phyloP scores from a whole-genome alignment of 1,140 invertebrate genomes.

The Brachionus manjavacas region DNA sequence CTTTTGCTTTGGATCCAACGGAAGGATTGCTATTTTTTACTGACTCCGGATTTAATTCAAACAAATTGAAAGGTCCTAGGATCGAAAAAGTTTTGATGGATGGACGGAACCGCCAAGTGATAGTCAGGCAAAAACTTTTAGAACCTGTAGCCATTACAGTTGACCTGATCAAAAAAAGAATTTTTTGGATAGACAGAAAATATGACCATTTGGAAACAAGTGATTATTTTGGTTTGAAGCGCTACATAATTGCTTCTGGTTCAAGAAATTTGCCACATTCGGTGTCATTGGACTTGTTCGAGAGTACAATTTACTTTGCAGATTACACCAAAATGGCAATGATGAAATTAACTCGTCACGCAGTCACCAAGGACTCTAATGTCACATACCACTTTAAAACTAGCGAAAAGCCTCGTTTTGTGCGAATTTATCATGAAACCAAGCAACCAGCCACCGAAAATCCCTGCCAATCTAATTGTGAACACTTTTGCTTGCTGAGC shows the following conservation, averaged over 20 bases:
- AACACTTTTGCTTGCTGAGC: conserved; percentile 36
- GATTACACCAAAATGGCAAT: conserved; percentile 90
- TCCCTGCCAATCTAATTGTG: conserved; percentile 19
- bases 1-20: conserved; percentile 18
- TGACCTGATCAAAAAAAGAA: conserved; percentile 57
- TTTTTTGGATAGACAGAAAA: conserved; percentile 36
- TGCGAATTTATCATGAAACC: conserved; percentile 6
- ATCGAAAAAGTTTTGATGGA: conserved; percentile 84
- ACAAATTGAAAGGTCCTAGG: conserved; percentile 28
- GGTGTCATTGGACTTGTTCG: conserved; percentile 76
- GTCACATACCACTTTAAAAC: conserved; percentile 13
- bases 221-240: conserved; percentile 9
- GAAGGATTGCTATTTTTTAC: conserved; percentile 50
- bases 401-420: not conserved
- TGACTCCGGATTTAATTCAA: conserved; percentile 75
- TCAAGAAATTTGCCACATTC: conserved; percentile 77
- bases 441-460: not conserved
- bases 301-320: conserved; percentile 87
- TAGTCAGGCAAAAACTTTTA: conserved; percentile 84
- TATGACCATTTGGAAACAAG: conserved; percentile 39
- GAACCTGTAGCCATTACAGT: conserved; percentile 78
- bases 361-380: not conserved
- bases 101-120: conserved; percentile 70
- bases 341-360: conserved; percentile 60
- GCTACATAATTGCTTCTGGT: conserved; percentile 55